Base-by-base conservation (phyloP, 1,140 invertebrate genomes). In the Tetragonula clypearis region DNA sequence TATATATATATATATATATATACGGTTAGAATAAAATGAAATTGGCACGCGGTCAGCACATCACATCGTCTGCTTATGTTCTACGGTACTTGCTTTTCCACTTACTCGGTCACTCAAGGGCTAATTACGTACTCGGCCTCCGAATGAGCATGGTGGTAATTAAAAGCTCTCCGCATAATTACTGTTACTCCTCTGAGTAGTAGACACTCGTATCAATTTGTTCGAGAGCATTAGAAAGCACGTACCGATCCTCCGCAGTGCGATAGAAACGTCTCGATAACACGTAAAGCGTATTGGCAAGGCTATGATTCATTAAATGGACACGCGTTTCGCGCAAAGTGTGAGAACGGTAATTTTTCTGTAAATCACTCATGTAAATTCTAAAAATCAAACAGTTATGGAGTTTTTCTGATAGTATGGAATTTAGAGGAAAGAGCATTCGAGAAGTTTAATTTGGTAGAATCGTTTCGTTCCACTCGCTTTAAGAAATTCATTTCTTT, bases 101-200 rank as follows among this genome's bases (percentile, higher is more conserved):
- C 26, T 53, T 26, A 15, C 58, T n/a, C 41, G 58, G 1, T 21
- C 6, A 15, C 6, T 30, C 14, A 35, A 65, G n/a, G 35, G 71
- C 71, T 74, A 82, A 82, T 82, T 82, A 53, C 74, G 17, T 21
- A 5, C 23, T 21, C 41, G 41, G 35, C 21, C n/a, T 53, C 41
- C 14, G 26, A 73, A 74, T 23, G 19, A 65, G 1, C n/a, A 82
- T 82, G 35, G 14, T 3, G n/a, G 58, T n/a, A 74, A 82, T 82
- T 62, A 82, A 74, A 62, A 73, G 71, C 23, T 60, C 35, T 21
- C 6, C 15, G 41, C 35, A 14, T 81, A 62, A 73, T 72, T 62
- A 21, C 35, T 26, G 2, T 58, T 62, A 49, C 65, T 71, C 15
- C n/a, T 72, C 1, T 26, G 15, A 3, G 15, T 81, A 49, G 17